A percentile compares a stretch with the other conserved stretches of the same genome.
These are phyloP conservation scores for Clinocottus analis DNA, from an alignment of 2,113 vertebrate species.

Conservation along the genomic window DNA sequence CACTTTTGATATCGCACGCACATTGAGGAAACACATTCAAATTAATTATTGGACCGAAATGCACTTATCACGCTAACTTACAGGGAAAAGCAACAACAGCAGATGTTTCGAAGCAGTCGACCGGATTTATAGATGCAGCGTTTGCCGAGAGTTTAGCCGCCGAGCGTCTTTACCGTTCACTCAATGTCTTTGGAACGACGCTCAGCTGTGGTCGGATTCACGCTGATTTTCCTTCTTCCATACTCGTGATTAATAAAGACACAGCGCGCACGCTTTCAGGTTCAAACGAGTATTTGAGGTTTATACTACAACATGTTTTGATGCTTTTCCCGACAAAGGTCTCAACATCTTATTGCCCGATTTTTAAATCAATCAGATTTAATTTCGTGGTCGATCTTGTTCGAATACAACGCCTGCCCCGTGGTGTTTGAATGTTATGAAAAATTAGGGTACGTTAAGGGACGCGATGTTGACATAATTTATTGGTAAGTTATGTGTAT, in stretches of 20 bases:
- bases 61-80: conserved; percentile 41
- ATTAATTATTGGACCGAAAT: conserved; percentile 32
- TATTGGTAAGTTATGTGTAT: too few species aligned
- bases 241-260: conserved; percentile 14
- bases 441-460: too few species aligned
- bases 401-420: too few species aligned
- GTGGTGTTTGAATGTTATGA: too few species aligned
- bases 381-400: too few species aligned
- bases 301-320: too few species aligned
- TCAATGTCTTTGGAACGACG: background rate
- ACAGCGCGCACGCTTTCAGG: too few species aligned
- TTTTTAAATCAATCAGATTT: too few species aligned
- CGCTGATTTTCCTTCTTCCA: conserved; percentile 24
- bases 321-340: too few species aligned
- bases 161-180: conserved; percentile 16
- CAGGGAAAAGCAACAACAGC: conserved; percentile 2
- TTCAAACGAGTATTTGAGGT: too few species aligned
- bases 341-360: too few species aligned
- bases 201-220: background rate
- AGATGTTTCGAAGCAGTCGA: conserved; percentile 43
- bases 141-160: conserved; percentile 34
- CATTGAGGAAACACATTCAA: background rate
- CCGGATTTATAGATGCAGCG: conserved; percentile 24
- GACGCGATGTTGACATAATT: too few species aligned
- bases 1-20: background rate